Evolutionary conservation across 2,797 vertebrate species (phyloP), one percentile per base, ranked within the genome.

Genomic region (Hippocampus kuda): DNA sequence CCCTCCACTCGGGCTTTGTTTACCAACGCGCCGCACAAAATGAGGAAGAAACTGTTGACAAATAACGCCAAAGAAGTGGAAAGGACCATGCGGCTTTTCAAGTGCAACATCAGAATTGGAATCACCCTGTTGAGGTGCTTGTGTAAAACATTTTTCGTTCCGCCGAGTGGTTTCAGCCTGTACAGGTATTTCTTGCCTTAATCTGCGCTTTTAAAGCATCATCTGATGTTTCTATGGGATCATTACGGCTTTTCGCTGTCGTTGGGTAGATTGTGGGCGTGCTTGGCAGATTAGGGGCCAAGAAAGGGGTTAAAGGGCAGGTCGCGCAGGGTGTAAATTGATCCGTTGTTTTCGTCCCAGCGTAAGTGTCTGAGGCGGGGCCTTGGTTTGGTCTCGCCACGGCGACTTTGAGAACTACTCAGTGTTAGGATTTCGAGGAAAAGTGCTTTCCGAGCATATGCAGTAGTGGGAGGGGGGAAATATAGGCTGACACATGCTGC

Each of bases 331-430:
- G 64, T 81, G 85, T 85, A 87, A 88, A 85, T 77, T 44, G 51
- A 84, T 79, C 81, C 76, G 77, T 84, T 88, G 83, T 87, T 85
- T 87, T 85, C 11, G 54, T 72, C 68, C 46, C 18, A 49, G 65
- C 62, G 18, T 72, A 42, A 72, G 75, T 68, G 69, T 76, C 67
- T 72, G 69, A 69, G 75, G 34, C 34, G 56, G 66, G 41, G 30
- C 30, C 67, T 75, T 83, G 79, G 81, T 83, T 77, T 81, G 76
- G 70, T 72, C 65, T 65, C 72, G 0, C 15, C 0, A 15, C 46
- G 12, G 44, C 18, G 48, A 51, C 48, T 70, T 70, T 71, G 70
- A 76, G 60, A 59, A 2, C 2, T 11, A 20, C 60, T 77, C 70
- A 72, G 51, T 73, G 71, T 81, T 75, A 74, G 65, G 34, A 46